Base-by-base conservation (phyloP, 1,140 invertebrate genomes). In the Atopsyche davidsoni region DNA sequence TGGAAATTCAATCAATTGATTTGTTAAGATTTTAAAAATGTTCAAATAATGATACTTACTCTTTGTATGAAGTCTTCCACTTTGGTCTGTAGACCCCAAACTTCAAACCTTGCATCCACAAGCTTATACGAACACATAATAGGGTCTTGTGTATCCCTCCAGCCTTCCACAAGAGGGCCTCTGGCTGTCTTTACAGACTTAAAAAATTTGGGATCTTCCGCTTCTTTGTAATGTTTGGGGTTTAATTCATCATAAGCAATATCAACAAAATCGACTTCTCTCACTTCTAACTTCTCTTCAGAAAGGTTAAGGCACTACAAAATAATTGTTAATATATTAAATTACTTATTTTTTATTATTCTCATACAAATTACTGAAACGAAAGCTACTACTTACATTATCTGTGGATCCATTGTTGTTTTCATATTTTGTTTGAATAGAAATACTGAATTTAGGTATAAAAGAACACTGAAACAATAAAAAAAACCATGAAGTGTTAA, bases 51-150 rank as follows among this genome's bases (percentile, higher is more conserved):
- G 36, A 55, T 55, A 73, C 69, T 70, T 76, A 91, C 88, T 59
- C 78, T 83, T 53, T 94, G 91, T 28, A 91, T 85, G 66, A 87
- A 92, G 41, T 91, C 86, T 72, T 96, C 92, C 1, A 91, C 87
- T 69, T 79, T 82, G 1, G 88, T 92, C 67, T 95, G 91, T 53
- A 95, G 70, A 0, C 91, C 91, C 88, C 91, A 94, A 1, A 96
- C 86, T 72, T 94, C 90, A 69, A 94, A 94, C 41, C 82, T 87
- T 4, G 86, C 87, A 65, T 86, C 77, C 0, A 94, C 91, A 28
- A 89, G 68, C 72, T 95, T 95, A 62, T 95, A 95, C 22, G 90
- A 93, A 70, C 91, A 95, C 92, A 96, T 95, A 38, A 95, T 85
- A 2, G 91, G 90, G 38, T 81, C 70, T 11, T 78, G 77, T 2